Conservation (phyloP, 2,113 vertebrate genomes). For the Triplophysa dalaica region DNA sequence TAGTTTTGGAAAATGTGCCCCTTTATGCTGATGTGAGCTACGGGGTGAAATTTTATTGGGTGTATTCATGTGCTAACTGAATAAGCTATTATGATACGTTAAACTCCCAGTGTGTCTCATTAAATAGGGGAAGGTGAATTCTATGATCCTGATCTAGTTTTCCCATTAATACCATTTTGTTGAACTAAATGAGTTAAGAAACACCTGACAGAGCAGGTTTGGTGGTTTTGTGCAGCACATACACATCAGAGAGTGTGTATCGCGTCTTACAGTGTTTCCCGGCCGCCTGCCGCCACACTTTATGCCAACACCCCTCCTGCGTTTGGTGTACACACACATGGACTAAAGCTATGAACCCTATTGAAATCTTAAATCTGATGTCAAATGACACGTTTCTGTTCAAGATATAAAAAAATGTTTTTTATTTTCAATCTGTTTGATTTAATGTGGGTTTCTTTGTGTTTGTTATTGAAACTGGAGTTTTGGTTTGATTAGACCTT, state of each 20-base stretch:
- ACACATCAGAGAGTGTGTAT: conserved; percentile 3
- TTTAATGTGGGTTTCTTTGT: conserved; percentile 56
- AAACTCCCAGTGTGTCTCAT: background rate
- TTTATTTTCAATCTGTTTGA: conserved; percentile 59
- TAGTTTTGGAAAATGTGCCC: background rate
- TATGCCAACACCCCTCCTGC: conserved; percentile 60
- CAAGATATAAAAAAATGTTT: conserved; percentile 59
- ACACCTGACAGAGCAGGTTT: conserved; percentile 18
- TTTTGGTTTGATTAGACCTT: conserved; percentile 68
- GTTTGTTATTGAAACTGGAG: conserved; percentile 67
- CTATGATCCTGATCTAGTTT: conserved; percentile 11
- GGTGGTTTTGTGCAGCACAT: conserved; percentile 66
- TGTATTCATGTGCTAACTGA: background rate
- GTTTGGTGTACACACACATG: conserved; percentile 75
- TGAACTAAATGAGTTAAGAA: background rate
- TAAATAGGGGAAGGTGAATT: background rate
- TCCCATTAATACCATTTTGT: conserved; percentile 12
- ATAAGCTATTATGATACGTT: background rate
- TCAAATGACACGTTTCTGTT: conserved; percentile 59
- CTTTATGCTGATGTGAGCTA: background rate
- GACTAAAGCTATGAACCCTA: conserved; percentile 86
- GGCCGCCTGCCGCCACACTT: conserved; percentile 61
- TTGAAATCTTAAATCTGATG: conserved; percentile 73
- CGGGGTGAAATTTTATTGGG: background rate
- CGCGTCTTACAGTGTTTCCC: conserved; percentile 53